Base-by-base conservation (phyloP, 1,140 invertebrate genomes). In the Trinorchestia longiramus region DNA sequence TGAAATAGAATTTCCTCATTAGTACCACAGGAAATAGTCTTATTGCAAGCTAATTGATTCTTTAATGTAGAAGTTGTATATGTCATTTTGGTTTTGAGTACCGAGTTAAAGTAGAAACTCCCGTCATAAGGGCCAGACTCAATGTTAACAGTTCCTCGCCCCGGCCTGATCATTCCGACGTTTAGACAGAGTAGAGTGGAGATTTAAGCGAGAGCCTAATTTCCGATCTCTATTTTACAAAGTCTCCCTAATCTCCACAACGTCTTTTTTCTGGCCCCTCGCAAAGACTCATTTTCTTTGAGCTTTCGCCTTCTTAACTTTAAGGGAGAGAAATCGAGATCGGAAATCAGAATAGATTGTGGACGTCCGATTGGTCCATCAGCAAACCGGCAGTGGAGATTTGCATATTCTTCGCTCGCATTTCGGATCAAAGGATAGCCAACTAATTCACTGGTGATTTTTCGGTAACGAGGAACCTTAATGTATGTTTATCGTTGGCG, bases 301-400 rank as follows among this genome's bases (percentile, higher is more conserved):
- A 94, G 92, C 92, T 94, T 94, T 36, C 92, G 44, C 44, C 92
- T 94, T 94, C 92, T 94, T 94, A 94, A 45, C 92, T 94, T 47
- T 94, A 94, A 94, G 43, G 44, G 44, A 94, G 92, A 94, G 43
- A 94, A 94, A 94, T 94, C 43, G 92, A 47, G 40, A 8, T 43
- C 92, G 92, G 92, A 94, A 94, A 94, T 94, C 92, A 94, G 43
- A 94, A 94, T 94, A 47, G 92, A 94, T 94, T 94, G 92, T 94
- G 92, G 92, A 94, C 92, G 43, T 94, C 92, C 92, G 92, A 94
- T 94, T 94, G 92, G 92, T 94, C 92, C 92, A 47, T 47, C 44
- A 94, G 92, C 43, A 47, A 94, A 47, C 92, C 43, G 43, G 92
- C 92, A 19, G 92, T 42, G 41, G 15, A 42, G 44, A 94, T 94